phyloP scores from a whole-genome alignment of 2,888 invertebrate species.

The Ditula angustiorana region DNA sequence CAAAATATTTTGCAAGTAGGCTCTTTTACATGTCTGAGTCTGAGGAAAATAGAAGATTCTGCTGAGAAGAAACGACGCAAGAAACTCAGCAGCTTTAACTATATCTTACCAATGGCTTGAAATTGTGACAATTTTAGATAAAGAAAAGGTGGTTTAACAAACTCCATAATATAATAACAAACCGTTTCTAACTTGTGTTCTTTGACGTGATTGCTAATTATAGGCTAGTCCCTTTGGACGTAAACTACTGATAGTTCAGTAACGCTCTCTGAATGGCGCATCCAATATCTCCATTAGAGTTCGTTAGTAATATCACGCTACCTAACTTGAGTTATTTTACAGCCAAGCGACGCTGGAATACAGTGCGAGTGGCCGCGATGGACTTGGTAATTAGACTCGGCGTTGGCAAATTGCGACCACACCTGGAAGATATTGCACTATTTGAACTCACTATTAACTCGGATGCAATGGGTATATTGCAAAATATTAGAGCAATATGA shows the following conservation, averaged over 20 bases:
- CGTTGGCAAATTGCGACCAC: constrained; percentile 21
- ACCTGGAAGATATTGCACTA: constrained; percentile 8
- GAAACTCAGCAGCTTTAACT: too few species aligned
- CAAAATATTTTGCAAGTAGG: too few species aligned
- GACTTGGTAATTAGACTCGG: constrained; percentile 29
- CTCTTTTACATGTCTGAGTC: too few species aligned
- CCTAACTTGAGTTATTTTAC: constrained; percentile 29
- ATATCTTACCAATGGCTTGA: too few species aligned
- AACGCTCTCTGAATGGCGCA: not conserved
- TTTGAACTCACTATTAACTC: constrained; percentile 25
- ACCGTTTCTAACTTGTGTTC: too few species aligned
- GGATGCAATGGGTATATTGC: not conserved
- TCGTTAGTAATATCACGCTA: constrained; percentile 17
- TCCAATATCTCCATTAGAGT: constrained; percentile 18
- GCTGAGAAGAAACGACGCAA: too few species aligned
- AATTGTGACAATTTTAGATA: too few species aligned
- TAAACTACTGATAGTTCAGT: not conserved
- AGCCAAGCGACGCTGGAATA: constrained; percentile 3
- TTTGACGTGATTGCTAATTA: constrained; percentile 29
- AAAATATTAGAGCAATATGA: too few species aligned
- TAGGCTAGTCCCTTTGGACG: constrained; percentile 13
- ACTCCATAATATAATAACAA: too few species aligned
- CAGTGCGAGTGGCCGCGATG: not conserved
- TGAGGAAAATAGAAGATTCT: too few species aligned
- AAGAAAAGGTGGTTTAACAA: too few species aligned